Conservation (phyloP, 2,888 invertebrate species). For the Lasioglossum vierecki region DNA sequence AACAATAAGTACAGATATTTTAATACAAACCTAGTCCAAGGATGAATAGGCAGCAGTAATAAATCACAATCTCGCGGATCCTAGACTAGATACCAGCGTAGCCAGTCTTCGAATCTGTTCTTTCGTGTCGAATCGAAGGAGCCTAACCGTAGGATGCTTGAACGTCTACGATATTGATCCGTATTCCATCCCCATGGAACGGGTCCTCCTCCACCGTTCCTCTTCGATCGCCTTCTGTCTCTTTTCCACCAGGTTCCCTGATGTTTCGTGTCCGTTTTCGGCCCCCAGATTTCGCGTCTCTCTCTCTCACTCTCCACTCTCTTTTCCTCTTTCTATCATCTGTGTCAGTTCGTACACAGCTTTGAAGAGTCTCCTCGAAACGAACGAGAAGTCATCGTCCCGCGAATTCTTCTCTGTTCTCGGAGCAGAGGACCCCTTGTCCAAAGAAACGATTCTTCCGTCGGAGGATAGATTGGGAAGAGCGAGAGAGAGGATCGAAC, state of each 20-base stretch:
- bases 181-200: constrained; percentile 74
- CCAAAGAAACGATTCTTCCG: constrained; percentile 1
- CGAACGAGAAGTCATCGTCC: constrained; percentile 12
- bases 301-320: background rate
- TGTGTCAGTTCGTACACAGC: constrained; percentile 1
- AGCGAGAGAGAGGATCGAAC: background rate
- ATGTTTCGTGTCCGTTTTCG: constrained; percentile 19
- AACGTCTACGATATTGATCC: constrained; percentile 78
- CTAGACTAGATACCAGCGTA: background rate
- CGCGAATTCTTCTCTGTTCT: constrained; percentile 17
- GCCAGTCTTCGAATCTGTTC: constrained; percentile 36
- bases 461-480: background rate
- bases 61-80: background rate
- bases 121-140: constrained; percentile 66
- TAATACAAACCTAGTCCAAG: too few species aligned
- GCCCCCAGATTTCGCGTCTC: background rate
- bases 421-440: constrained; percentile 10
- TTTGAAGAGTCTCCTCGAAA: constrained; percentile 3
- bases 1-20: too few species aligned
- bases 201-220: constrained; percentile 65
- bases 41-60: background rate
- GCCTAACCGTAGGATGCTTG: constrained; percentile 72
- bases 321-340: background rate
- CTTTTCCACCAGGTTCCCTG: constrained; percentile 29
- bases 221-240: constrained; percentile 42